Evolutionary conservation across 2,797 vertebrate species (phyloP).

Genomic region (Myotis pilosus): DNA sequence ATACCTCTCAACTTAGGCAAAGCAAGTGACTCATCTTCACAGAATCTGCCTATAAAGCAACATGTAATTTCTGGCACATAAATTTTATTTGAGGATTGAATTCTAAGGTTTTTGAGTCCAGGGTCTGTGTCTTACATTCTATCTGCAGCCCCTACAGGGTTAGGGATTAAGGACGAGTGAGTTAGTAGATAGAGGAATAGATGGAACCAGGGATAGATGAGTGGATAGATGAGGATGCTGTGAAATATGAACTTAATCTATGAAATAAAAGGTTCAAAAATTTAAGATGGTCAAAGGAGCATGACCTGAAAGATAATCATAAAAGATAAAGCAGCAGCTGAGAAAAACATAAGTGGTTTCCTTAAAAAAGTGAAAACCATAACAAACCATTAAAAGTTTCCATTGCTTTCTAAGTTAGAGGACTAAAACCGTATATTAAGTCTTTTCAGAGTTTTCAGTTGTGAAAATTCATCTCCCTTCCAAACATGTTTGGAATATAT

Average conservation of each 20-base stretch:
- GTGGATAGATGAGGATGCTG: not conserved
- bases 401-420: not conserved
- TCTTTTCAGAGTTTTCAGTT: constrained; percentile 43
- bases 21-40: not conserved
- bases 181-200: not conserved
- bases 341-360: not conserved
- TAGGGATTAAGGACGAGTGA: not conserved
- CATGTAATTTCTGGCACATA: not conserved
- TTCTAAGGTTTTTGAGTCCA: not conserved
- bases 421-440: not conserved
- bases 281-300: not conserved
- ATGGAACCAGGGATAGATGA: not conserved
- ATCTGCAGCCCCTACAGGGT: not conserved
- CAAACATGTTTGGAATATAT: constrained; percentile 47
- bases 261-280: constrained; percentile 29
- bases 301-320: not conserved
- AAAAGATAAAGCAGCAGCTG: not conserved
- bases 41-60: not conserved
- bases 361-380: not conserved
- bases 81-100: not conserved
- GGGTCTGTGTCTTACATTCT: not conserved
- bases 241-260: constrained; percentile 17
- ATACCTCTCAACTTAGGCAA: not conserved
- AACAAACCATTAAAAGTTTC: constrained; percentile 10
- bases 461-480: constrained; percentile 62